phyloP scores from a whole-genome alignment of 1,140 invertebrate genomes.

The Drosophila carrolli region DNA sequence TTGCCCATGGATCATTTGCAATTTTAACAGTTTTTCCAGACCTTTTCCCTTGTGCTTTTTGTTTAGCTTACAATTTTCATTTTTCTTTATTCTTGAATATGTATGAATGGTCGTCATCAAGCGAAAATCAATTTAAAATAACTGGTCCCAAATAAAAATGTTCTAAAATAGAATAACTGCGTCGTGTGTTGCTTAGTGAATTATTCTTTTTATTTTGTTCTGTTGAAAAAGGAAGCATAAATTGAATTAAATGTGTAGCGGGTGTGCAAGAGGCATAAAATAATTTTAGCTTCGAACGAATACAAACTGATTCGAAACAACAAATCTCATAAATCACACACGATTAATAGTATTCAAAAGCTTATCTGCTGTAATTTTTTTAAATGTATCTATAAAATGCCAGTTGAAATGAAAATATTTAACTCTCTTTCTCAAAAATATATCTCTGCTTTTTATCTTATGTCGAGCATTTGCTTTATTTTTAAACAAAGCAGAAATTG shows the following conservation, averaged over 20 bases:
- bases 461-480: no score
- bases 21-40: constrained; percentile 46
- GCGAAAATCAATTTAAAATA: constrained; percentile 61
- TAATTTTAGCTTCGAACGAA: background rate
- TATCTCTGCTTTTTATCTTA: no score
- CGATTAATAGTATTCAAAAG: constrained; percentile 8
- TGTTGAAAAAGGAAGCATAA: constrained; percentile 2
- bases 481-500: no score
- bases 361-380: no score
- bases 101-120: constrained; percentile 53
- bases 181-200: constrained; percentile 18
- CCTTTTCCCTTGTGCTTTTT: constrained; percentile 3
- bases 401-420: no score
- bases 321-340: constrained; percentile 16
- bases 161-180: constrained; percentile 37
- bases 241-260: constrained; percentile 40
- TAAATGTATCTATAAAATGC: background rate
- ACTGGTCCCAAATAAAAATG: background rate
- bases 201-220: background rate
- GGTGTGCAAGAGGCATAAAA: constrained; percentile 40
- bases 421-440: no score
- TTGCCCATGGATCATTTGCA: constrained; percentile 68
- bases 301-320: constrained; percentile 7
- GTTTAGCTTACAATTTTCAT: constrained; percentile 8
- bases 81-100: constrained; percentile 52